A percentile compares a stretch with the other conserved stretches of the same genome.
phyloP scores from a whole-genome alignment of 2,888 invertebrate species.

The Clostera curtula region DNA sequence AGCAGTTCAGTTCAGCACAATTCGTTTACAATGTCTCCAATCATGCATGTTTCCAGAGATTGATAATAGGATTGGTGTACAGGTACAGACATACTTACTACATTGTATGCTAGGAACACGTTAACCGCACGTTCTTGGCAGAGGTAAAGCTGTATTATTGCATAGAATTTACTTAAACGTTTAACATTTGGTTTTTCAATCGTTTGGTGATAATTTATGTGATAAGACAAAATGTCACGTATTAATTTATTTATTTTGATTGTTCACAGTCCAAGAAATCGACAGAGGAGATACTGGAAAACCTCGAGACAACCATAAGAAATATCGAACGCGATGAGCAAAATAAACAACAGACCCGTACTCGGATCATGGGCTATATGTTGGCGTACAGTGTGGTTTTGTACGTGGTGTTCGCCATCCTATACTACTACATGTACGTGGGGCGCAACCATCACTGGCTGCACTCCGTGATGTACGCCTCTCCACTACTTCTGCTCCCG shows the following conservation, averaged over 20 bases:
- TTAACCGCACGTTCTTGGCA: too few species aligned
- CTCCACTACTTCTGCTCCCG: constrained; percentile 87
- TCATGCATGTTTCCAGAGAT: too few species aligned
- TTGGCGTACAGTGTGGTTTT: constrained; percentile 80
- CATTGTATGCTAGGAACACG: too few species aligned
- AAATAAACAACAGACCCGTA: constrained; percentile 86
- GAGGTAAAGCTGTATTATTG: too few species aligned
- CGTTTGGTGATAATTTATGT: too few species aligned
- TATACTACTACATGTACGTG: constrained; percentile 88
- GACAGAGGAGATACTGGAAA: constrained; percentile 75
- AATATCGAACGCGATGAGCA: constrained; percentile 86
- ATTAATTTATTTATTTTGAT: not conserved
- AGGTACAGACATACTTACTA: too few species aligned
- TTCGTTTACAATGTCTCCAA: too few species aligned
- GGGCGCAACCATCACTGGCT: constrained; percentile 82
- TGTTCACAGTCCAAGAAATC: constrained; percentile 60
- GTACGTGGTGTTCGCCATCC: constrained; percentile 80
- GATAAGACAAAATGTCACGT: not conserved
- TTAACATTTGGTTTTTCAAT: too few species aligned
- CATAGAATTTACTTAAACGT: too few species aligned
- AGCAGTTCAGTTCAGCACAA: too few species aligned
- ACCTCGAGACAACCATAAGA: constrained; percentile 85
- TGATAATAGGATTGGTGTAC: too few species aligned
- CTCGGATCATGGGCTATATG: constrained; percentile 86
- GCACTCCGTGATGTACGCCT: constrained; percentile 83